A percentile compares a stretch with the other conserved stretches of the same genome.
These are phyloP conservation scores for Orthosia gothica DNA, from an alignment of 2,888 invertebrate genomes.

Conservation along the genomic window DNA sequence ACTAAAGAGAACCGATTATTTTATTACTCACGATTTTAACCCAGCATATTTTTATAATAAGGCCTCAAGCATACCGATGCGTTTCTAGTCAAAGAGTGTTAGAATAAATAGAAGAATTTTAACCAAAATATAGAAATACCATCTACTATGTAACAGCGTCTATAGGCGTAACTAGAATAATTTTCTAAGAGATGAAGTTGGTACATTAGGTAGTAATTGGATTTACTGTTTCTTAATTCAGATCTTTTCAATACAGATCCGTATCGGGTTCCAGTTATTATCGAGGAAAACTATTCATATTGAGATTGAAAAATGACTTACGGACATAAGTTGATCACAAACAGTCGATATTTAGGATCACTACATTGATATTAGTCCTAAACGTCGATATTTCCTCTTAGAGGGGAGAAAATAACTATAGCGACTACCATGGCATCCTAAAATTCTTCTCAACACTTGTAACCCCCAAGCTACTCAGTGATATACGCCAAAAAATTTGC, in stretches of 20 bases:
- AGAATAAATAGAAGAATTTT: slow-evolving; percentile 25
- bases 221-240: no score
- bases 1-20: slow-evolving; percentile 34
- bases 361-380: no score
- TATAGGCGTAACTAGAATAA: not conserved
- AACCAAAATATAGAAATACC: slow-evolving; percentile 4
- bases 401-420: not conserved
- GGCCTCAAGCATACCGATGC: slow-evolving; percentile 65
- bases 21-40: slow-evolving; percentile 51
- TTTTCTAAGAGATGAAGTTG: not conserved
- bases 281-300: no score
- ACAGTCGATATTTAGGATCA: no score
- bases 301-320: no score
- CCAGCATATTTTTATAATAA: slow-evolving; percentile 60
- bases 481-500: slow-evolving; percentile 39
- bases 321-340: no score
- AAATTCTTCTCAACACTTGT: not conserved
- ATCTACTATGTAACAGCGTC: slow-evolving; percentile 1
- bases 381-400: no score
- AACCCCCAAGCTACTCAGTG: slow-evolving; percentile 42
- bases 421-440: slow-evolving; percentile 13
- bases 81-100: slow-evolving; percentile 33
- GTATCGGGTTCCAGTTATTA: no score
- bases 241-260: no score
- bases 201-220: no score